These are phyloP conservation scores for Sarcophaga carnaria DNA, from an alignment of 2,888 invertebrate genomes.

Conservation along the genomic window DNA sequence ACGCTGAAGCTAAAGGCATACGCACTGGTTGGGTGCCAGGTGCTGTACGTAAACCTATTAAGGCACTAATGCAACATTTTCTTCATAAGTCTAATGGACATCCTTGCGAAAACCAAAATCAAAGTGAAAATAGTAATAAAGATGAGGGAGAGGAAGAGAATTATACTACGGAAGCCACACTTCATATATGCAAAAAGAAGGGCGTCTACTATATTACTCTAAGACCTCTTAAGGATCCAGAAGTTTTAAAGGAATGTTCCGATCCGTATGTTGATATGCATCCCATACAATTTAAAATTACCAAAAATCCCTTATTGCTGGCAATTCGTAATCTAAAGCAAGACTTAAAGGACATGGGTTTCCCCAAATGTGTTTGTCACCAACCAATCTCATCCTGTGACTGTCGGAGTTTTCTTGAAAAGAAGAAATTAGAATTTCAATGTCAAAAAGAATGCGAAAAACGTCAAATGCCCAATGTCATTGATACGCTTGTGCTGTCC, in stretches of 20 bases:
- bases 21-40: slow-evolving; percentile 80
- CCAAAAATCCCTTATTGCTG: slow-evolving; percentile 83
- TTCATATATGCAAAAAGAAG: slow-evolving; percentile 86
- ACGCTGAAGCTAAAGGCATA: slow-evolving; percentile 72
- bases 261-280: slow-evolving; percentile 87
- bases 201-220: slow-evolving; percentile 86
- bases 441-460: slow-evolving; percentile 82
- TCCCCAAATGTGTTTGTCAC: slow-evolving; percentile 84
- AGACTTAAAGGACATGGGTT: slow-evolving; percentile 83
- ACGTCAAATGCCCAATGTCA: slow-evolving; percentile 72
- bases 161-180: slow-evolving; percentile 83
- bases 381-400: slow-evolving; percentile 81
- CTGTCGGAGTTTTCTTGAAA: slow-evolving; percentile 80
- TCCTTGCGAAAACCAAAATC: slow-evolving; percentile 75
- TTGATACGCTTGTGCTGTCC: slow-evolving; percentile 75
- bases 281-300: slow-evolving; percentile 86
- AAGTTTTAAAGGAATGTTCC: slow-evolving; percentile 84
- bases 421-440: slow-evolving; percentile 82
- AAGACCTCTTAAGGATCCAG: slow-evolving; percentile 86
- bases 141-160: slow-evolving; percentile 68
- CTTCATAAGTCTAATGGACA: slow-evolving; percentile 72
- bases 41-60: slow-evolving; percentile 79
- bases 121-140: slow-evolving; percentile 77
- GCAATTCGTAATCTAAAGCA: slow-evolving; percentile 84
- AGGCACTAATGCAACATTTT: slow-evolving; percentile 79